A percentile compares a stretch with the other conserved stretches of the same genome.
phyloP scores from a whole-genome alignment of 2,113 vertebrate species.

The Leucosticte australis region DNA sequence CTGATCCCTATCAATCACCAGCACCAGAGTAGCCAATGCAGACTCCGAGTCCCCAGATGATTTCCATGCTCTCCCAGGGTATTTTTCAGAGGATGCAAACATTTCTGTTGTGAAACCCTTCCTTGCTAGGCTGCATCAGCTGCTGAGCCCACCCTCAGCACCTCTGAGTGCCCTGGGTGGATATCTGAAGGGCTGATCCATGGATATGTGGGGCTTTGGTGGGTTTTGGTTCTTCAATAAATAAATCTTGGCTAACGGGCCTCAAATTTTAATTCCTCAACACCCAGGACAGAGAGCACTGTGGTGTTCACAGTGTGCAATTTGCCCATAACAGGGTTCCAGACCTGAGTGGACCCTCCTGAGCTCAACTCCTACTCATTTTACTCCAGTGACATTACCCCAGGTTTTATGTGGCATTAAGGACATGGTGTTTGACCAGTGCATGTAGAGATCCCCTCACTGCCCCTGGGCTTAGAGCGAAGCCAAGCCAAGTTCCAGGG shows the following conservation, averaged over 20 bases:
- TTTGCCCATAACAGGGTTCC: background rate
- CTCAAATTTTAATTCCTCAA: background rate
- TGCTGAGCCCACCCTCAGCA: background rate
- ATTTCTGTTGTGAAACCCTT: background rate
- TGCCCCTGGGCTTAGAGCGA: background rate
- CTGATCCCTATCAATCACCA: background rate
- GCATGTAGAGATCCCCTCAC: background rate
- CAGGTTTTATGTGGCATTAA: background rate
- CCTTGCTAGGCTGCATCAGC: background rate
- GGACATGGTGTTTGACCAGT: background rate
- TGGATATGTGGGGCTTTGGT: rapidly evolving
- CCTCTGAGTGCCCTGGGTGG: background rate
- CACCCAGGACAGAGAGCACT: background rate
- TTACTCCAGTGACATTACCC: background rate
- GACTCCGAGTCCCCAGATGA: background rate
- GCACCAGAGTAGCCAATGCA: background rate
- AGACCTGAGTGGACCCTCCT: background rate
- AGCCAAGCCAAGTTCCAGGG: background rate
- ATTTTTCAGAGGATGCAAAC: background rate
- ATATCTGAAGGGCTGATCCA: background rate
- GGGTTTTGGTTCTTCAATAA: background rate
- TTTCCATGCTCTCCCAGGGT: background rate
- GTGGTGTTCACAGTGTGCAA: background rate
- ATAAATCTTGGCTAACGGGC: background rate
- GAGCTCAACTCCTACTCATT: background rate